These are phyloP conservation scores for Formica selysi DNA, from an alignment of 1,140 invertebrate genomes.

Conservation along the genomic window DNA sequence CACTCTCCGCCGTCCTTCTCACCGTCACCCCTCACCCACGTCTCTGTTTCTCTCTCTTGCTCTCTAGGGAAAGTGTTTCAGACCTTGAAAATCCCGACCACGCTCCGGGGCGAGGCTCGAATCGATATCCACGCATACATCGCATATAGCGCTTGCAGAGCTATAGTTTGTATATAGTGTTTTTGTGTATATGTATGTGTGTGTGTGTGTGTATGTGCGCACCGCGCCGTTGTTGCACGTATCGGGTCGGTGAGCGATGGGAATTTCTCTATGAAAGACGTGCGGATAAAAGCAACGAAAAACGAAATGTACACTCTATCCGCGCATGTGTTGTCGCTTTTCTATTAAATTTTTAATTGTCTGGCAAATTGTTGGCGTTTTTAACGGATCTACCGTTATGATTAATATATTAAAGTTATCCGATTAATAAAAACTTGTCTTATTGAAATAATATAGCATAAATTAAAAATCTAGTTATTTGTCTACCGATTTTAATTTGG, in stretches of 20 bases:
- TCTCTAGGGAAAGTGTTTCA: conserved; percentile 74
- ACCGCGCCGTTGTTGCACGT: conserved; percentile 45
- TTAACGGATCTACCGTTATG: conserved; percentile 10
- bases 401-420: neutral
- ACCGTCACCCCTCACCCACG: neutral
- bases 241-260: conserved; percentile 56
- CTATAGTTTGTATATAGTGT: neutral
- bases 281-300: conserved; percentile 40
- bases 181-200: neutral
- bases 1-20: neutral
- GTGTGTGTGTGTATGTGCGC: conserved; percentile 6
- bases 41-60: neutral
- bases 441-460: neutral
- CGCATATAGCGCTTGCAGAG: conserved; percentile 3
- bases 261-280: conserved; percentile 67
- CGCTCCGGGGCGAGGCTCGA: conserved; percentile 55
- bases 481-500: conserved; percentile 22
- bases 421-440: conserved; percentile 2
- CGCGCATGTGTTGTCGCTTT: neutral
- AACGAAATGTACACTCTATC: neutral
- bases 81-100: conserved; percentile 76
- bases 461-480: neutral
- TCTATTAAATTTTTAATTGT: conserved; percentile 35
- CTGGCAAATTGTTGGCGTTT: neutral
- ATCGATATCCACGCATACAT: conserved; percentile 69